Conservation (phyloP, 2,888 invertebrate species). For the Athripsodes cinereus region DNA sequence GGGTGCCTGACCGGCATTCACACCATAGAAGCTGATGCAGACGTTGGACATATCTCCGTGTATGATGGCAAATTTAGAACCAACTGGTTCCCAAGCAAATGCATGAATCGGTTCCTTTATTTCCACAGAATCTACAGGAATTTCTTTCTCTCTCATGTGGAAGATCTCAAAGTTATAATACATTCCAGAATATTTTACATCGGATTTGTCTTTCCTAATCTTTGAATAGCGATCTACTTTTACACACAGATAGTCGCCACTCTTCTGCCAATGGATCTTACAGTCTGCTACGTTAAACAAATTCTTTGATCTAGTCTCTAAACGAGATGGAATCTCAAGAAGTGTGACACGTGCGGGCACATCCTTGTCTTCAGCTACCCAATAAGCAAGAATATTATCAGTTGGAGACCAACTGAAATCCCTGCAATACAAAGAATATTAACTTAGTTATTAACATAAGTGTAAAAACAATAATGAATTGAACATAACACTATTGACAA, state of each 20-base stretch:
- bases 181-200: slow-evolving; percentile 93
- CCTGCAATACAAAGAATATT: slow-evolving; percentile 37
- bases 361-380: slow-evolving; percentile 97
- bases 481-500: background rate
- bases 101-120: slow-evolving; percentile 89
- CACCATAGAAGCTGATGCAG: slow-evolving; percentile 87
- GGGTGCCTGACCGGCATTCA: slow-evolving; percentile 85
- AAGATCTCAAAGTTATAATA: slow-evolving; percentile 99
- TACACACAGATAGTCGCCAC: slow-evolving; percentile 94
- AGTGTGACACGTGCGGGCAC: slow-evolving; percentile 93
- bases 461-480: background rate
- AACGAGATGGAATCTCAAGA: slow-evolving; percentile 85
- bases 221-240: slow-evolving; percentile 79
- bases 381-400: slow-evolving; percentile 93
- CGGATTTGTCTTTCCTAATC: slow-evolving; percentile 89
- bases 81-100: slow-evolving; percentile 98
- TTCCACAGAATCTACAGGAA: slow-evolving; percentile 96
- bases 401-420: slow-evolving; percentile 99
- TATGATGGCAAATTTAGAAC: slow-evolving; percentile 93
- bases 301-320: slow-evolving; percentile 87
- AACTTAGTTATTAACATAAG: background rate
- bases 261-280: slow-evolving; percentile 98
- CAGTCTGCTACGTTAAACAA: slow-evolving; percentile 97
- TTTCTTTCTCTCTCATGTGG: slow-evolving; percentile 95
- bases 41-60: slow-evolving; percentile 84